A percentile compares a stretch with the other conserved stretches of the same genome.
phyloP scores from a whole-genome alignment of 2,113 vertebrate genomes.

The Nothocercus julius region DNA sequence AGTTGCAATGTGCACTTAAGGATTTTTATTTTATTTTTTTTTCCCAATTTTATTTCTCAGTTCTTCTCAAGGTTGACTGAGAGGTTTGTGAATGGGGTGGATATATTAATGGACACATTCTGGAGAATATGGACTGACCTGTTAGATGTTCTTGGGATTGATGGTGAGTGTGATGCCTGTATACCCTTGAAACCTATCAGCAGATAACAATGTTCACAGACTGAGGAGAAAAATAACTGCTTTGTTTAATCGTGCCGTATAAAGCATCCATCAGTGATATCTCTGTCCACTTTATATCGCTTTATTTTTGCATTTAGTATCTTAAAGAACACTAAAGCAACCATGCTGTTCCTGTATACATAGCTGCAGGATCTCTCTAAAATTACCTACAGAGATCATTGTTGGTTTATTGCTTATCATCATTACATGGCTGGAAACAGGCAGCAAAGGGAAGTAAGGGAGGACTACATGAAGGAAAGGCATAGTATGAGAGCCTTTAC shows the following conservation, averaged over 20 bases:
- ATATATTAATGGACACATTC: constrained; percentile 88
- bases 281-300: background rate
- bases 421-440: background rate
- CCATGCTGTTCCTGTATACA: fast-evolving
- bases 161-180: constrained; percentile 80
- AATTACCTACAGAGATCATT: background rate
- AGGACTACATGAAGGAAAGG: background rate
- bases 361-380: background rate
- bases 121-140: constrained; percentile 96
- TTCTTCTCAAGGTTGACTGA: constrained; percentile 94
- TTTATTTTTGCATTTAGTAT: background rate
- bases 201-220: background rate
- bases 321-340: background rate
- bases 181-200: background rate
- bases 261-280: background rate
- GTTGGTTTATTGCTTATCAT: background rate
- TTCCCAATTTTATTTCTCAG: constrained; percentile 72
- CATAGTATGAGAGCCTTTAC: background rate
- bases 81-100: constrained; percentile 93
- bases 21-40: background rate
- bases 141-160: constrained; percentile 94
- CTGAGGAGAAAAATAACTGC: background rate
- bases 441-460: background rate
- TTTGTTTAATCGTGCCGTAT: background rate
- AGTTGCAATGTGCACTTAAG: background rate